Evolutionary conservation across 1,140 invertebrate species (phyloP), one percentile per base, ranked within the genome.

Genomic region (Monomorium pharaonis): DNA sequence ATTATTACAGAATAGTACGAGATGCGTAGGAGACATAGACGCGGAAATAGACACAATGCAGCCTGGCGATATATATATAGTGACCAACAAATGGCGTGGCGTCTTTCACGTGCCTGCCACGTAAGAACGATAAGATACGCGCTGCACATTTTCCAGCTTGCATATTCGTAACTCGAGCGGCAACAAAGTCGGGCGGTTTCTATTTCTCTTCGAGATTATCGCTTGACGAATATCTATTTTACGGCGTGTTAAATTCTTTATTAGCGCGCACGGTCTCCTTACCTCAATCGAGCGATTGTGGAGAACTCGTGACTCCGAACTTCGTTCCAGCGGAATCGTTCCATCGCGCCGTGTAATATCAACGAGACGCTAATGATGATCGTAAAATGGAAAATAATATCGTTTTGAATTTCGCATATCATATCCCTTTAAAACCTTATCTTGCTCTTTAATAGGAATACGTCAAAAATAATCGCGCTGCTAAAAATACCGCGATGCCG

Each of bases 1-100:
- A 72, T 44, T 81, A 65, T 56, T 58, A n/a, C n/a, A n/a, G 18
- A 44, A 56, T 33, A 47, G 24, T 24, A 74, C n/a, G 24, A n/a
- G n/a, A 67, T 47, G 7, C 24, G 24, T 63, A 12, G 9, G 37
- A 58, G 30, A 58, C 27, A n/a, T 56, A 70, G n/a, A 16, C 42
- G 14, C 14, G 24, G 12, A 65, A 69, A 69, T 37, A 76, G 49
- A 78, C 51, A 51, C 16, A 14, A 44, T 33, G 47, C 12, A 42
- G 2, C 27, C n/a, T 21, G 18, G 33, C n/a, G 30, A 75, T 33
- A 5, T n/a, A 21, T n/a, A 9, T 18, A 63, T 47, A n/a, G 24
- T 16, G 37, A 24, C 0, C 27, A 42, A 58, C 33, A 42, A 75
- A 12, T 56, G 10, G 14, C 12, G 21, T 6, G 54, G 10, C 10